These are phyloP conservation scores for Hippopotamyrus pictus DNA, from an alignment of 2,797 vertebrate genomes.

Conservation along the genomic window DNA sequence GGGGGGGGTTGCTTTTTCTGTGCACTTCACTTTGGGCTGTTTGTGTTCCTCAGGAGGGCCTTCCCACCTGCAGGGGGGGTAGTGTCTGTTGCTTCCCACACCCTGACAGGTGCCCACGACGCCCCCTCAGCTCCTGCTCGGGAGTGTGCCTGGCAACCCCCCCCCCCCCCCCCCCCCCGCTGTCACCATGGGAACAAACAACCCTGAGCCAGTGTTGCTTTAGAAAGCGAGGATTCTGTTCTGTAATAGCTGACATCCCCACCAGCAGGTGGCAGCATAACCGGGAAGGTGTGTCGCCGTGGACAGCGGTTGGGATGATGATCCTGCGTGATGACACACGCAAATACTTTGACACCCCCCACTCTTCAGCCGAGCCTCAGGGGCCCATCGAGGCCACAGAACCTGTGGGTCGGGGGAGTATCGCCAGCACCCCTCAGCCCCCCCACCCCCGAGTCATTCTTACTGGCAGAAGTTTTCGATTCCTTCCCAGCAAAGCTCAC, in stretches of 20 bases:
- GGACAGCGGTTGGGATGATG: not conserved
- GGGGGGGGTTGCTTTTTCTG: not conserved
- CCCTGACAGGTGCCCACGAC: not conserved
- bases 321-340: not conserved
- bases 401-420: not conserved
- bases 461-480: not conserved
- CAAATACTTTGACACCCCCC: not conserved
- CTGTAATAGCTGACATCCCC: not conserved
- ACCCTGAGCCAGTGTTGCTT: not conserved
- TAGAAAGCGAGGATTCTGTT: not conserved
- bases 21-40: not conserved
- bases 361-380: not conserved
- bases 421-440: not conserved
- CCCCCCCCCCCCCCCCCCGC: not conserved
- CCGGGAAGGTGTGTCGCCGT: not conserved
- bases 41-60: not conserved
- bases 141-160: not conserved
- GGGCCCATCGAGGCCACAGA: not conserved
- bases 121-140: not conserved
- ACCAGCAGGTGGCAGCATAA: not conserved
- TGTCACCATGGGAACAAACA: not conserved
- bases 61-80: not conserved
- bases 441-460: not conserved
- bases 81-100: not conserved
- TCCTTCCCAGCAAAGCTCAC: not conserved